A percentile compares a stretch with the other conserved stretches of the same genome.
Conservation (phyloP, 1,140 invertebrate species). For the Trypoxylus dichotomus region DNA sequence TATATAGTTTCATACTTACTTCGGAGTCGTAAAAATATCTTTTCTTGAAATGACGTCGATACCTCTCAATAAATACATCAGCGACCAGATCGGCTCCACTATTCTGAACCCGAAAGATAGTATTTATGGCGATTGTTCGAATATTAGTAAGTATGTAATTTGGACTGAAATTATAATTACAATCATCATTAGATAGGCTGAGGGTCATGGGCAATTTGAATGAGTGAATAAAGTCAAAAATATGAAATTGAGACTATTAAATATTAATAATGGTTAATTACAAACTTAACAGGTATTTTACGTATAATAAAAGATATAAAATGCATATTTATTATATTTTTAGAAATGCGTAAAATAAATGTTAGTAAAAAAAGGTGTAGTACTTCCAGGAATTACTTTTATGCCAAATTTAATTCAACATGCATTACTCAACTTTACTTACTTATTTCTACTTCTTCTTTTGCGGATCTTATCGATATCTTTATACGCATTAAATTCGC, state of each 20-base stretch:
- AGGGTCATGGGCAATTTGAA: no score
- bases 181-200: neutral
- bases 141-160: constrained; percentile 16
- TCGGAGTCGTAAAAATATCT: constrained; percentile 55
- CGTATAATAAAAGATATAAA: no score
- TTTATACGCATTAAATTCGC: constrained; percentile 39
- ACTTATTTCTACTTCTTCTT: constrained; percentile 11
- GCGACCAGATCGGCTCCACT: neutral
- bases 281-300: no score
- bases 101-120: neutral
- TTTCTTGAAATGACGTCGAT: constrained; percentile 39
- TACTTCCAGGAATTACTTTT: no score
- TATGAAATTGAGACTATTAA: no score
- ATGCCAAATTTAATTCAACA: no score
- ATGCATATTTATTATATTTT: no score
- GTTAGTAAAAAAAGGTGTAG: no score
- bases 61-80: constrained; percentile 24
- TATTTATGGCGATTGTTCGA: neutral
- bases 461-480: constrained; percentile 29
- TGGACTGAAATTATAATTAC: neutral
- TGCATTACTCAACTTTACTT: constrained; percentile 23
- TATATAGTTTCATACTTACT: constrained; percentile 31
- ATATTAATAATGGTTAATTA: no score
- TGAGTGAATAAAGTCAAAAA: no score
- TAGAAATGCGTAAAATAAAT: no score